Percentiles rank a stretch among this genome's conserved stretches.
These are phyloP conservation scores for Agrilus planipennis DNA, from an alignment of 1,140 invertebrate species.

Conservation along the genomic window DNA sequence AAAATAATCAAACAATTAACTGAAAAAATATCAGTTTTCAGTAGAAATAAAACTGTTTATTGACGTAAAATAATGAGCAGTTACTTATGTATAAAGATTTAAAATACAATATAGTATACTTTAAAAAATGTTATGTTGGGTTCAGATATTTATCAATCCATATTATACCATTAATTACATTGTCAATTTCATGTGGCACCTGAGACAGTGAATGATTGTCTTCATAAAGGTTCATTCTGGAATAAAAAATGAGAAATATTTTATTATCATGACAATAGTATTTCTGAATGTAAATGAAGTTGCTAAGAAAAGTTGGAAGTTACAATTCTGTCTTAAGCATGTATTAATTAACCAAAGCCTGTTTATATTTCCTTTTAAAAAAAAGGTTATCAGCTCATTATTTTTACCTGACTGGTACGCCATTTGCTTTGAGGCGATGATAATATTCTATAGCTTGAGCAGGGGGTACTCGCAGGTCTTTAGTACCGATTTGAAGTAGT, in stretches of 20 bases:
- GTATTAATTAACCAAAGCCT: no score
- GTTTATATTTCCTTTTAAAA: neutral
- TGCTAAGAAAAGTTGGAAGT: no score
- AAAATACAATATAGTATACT: no score
- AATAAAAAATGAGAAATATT: conserved; percentile 10
- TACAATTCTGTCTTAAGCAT: no score
- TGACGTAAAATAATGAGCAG: no score
- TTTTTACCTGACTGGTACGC: conserved; percentile 20
- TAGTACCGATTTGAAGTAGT: conserved; percentile 65
- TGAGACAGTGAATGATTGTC: conserved; percentile 46
- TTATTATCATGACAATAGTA: conserved; percentile 1
- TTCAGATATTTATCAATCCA: conserved; percentile 38
- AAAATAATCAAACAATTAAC: no score
- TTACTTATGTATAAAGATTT: no score
- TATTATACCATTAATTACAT: conserved; percentile 39
- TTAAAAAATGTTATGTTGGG: no score
- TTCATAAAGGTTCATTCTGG: conserved; percentile 45
- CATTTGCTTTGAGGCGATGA: conserved; percentile 47
- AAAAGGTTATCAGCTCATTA: neutral
- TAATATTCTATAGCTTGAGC: conserved; percentile 62
- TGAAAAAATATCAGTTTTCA: no score
- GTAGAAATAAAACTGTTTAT: no score
- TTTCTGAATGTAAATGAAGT: conserved; percentile 4
- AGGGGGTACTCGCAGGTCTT: conserved; percentile 72
- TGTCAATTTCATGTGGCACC: conserved; percentile 41